A percentile compares a stretch with the other conserved stretches of the same genome.
Conservation (phyloP, 2,797 vertebrate species). For the Anomalospiza imberbis region DNA sequence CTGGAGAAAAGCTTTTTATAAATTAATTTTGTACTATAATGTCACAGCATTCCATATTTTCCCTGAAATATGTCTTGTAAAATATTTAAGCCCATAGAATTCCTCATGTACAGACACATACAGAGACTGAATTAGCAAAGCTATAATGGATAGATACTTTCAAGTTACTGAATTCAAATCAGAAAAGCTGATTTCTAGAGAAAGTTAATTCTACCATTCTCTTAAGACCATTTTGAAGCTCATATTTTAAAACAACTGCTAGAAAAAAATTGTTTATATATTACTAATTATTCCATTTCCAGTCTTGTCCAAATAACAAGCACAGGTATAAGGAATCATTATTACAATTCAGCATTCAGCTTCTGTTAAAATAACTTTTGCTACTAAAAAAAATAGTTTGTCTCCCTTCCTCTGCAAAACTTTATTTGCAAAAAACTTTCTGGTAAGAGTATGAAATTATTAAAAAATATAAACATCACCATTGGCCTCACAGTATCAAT, state of each 20-base stretch:
- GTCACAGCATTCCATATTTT: background rate
- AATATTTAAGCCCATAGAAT: background rate
- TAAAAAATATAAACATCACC: background rate
- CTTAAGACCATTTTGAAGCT: background rate
- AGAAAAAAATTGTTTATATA: background rate
- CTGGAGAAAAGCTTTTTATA: background rate
- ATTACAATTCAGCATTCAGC: background rate
- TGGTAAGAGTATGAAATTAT: background rate
- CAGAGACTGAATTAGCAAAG: background rate
- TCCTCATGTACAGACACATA: background rate
- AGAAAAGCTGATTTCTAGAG: background rate
- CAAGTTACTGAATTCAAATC: background rate
- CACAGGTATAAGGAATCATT: background rate
- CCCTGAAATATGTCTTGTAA: background rate
- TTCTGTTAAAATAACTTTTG: background rate
- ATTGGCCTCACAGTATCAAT: background rate
- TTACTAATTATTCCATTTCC: background rate
- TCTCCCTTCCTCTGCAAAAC: background rate
- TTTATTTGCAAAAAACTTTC: background rate
- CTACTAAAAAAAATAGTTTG: background rate
- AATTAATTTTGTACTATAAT: background rate
- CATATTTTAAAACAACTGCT: background rate
- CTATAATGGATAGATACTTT: background rate
- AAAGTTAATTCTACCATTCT: background rate
- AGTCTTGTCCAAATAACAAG: background rate